A percentile compares a stretch with the other conserved stretches of the same genome.
Evolutionary conservation across 2,113 vertebrate species (phyloP).

Genomic region (Nannospalax galili): DNA sequence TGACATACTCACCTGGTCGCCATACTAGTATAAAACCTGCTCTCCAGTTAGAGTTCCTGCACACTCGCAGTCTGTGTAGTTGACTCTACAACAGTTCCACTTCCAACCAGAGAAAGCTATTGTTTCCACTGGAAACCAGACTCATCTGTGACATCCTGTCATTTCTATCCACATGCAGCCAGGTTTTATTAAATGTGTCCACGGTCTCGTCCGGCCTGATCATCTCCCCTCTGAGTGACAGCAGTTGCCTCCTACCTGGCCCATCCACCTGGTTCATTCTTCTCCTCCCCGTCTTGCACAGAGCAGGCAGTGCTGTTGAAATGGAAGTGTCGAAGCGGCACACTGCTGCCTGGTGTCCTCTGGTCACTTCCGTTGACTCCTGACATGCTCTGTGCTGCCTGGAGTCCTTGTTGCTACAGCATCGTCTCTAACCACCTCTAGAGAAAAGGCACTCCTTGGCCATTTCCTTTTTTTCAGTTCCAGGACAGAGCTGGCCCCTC

Average conservation of each 20-base stretch:
- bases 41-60: not conserved
- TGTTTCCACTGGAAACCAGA: not conserved
- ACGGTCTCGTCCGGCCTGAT: not conserved
- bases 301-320: conserved; percentile 16
- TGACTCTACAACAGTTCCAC: not conserved
- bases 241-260: not conserved
- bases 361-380: not conserved
- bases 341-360: not conserved
- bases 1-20: not conserved
- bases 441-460: not conserved
- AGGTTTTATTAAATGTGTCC: not conserved
- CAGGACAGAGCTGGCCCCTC: not conserved
- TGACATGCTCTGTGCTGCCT: not conserved
- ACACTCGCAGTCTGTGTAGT: not conserved
- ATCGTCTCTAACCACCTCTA: not conserved
- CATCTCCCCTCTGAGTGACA: not conserved
- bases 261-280: not conserved
- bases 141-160: not conserved
- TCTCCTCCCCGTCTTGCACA: not conserved
- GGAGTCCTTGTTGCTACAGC: not conserved
- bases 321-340: not conserved
- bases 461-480: not conserved
- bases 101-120: not conserved
- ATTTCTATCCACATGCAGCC: not conserved
- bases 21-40: not conserved